phyloP scores from a whole-genome alignment of 2,113 vertebrate genomes.

The Nibea albiflora region DNA sequence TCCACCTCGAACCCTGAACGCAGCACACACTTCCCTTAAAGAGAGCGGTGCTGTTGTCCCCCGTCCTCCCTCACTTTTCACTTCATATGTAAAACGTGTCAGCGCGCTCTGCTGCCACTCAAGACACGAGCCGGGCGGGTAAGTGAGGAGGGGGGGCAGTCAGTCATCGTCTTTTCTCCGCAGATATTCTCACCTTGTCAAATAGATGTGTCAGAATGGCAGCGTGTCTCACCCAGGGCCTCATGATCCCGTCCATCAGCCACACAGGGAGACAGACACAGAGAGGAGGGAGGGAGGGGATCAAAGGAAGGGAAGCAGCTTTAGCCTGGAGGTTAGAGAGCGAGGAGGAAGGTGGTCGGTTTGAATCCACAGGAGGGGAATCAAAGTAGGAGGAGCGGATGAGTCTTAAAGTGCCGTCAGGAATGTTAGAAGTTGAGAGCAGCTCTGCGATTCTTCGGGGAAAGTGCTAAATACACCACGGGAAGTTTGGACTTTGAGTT shows the following conservation, averaged over 20 bases:
- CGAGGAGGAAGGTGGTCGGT: conserved; percentile 16
- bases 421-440: neutral
- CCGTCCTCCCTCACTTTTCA: neutral
- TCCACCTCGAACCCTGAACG: conserved; percentile 27
- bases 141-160: neutral
- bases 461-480: neutral
- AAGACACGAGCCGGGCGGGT: conserved; percentile 25
- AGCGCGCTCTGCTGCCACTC: conserved; percentile 47
- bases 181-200: conserved; percentile 78
- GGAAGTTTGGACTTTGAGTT: neutral
- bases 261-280: conserved; percentile 16
- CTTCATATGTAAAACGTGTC: conserved; percentile 45
- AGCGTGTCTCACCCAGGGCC: conserved; percentile 36
- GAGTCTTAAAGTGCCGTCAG: conserved; percentile 16
- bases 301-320: conserved; percentile 45
- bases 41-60: neutral
- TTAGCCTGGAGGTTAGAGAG: conserved; percentile 48
- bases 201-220: conserved; percentile 62
- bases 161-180: conserved; percentile 31
- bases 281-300: neutral
- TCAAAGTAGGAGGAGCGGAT: conserved; percentile 12
- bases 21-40: neutral
- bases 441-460: neutral
- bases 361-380: conserved; percentile 16
- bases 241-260: conserved; percentile 65